Conservation (phyloP, 2,797 vertebrate species). For the Poecilia wingei region DNA sequence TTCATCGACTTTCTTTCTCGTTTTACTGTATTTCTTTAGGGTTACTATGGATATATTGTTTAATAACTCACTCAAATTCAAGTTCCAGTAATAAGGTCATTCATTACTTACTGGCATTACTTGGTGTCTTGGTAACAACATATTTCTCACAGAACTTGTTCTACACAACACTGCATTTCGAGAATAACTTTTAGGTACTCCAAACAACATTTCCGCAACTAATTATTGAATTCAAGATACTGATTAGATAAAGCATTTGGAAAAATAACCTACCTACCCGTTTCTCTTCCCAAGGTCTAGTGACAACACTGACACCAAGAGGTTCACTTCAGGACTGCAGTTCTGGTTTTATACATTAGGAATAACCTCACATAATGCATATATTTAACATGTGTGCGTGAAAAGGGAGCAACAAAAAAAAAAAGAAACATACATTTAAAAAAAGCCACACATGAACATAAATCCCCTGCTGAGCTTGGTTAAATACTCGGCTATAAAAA, state of each 20-base stretch:
- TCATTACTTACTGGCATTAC: neutral
- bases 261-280: constrained; percentile 20
- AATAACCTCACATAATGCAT: constrained; percentile 26
- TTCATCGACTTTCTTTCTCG: neutral
- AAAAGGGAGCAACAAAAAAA: constrained; percentile 2
- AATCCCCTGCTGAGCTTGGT: constrained; percentile 55
- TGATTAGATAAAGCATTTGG: constrained; percentile 25
- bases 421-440: neutral
- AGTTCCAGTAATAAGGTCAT: neutral
- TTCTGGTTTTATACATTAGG: constrained; percentile 1
- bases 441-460: constrained; percentile 27
- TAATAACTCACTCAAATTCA: neutral
- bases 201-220: constrained; percentile 7
- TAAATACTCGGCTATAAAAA: constrained; percentile 75
- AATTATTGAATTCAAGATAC: constrained; percentile 29
- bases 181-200: constrained; percentile 24
- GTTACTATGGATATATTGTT: neutral
- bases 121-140: neutral
- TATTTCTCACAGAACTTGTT: neutral
- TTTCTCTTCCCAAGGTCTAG: constrained; percentile 40
- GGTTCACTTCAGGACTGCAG: constrained; percentile 72
- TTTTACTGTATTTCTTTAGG: neutral
- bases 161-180: constrained; percentile 3
- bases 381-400: constrained; percentile 33
- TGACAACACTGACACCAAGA: constrained; percentile 83